A percentile compares a stretch with the other conserved stretches of the same genome.
phyloP scores from a whole-genome alignment of 1,140 invertebrate species.

The Carposina sasakii region DNA sequence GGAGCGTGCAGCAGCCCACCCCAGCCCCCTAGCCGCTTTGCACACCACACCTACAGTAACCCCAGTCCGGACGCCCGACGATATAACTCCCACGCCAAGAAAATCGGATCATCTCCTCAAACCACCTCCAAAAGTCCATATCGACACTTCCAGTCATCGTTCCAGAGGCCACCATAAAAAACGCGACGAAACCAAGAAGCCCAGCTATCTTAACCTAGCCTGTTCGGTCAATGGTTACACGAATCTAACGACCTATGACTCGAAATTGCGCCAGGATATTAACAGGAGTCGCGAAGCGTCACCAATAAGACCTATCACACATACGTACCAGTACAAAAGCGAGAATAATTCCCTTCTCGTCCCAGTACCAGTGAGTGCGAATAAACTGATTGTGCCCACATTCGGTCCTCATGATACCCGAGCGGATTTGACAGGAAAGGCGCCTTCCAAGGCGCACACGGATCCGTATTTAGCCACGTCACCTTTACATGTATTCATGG shows the following conservation, averaged over 20 bases:
- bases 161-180: slow-evolving; percentile 56
- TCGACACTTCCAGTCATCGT: slow-evolving; percentile 53
- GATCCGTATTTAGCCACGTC: slow-evolving; percentile 54
- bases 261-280: slow-evolving; percentile 80
- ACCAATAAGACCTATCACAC: slow-evolving; percentile 74
- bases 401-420: slow-evolving; percentile 64
- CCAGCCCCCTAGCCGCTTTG: slow-evolving; percentile 29
- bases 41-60: slow-evolving; percentile 9
- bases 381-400: slow-evolving; percentile 61
- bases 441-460: slow-evolving; percentile 67
- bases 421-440: slow-evolving; percentile 60
- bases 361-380: slow-evolving; percentile 66
- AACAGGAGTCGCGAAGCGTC: slow-evolving; percentile 79
- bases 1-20: slow-evolving; percentile 60
- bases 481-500: slow-evolving; percentile 59
- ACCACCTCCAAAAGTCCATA: slow-evolving; percentile 46
- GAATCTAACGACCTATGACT: slow-evolving; percentile 87
- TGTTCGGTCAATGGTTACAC: slow-evolving; percentile 93
- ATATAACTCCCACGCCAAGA: slow-evolving; percentile 46
- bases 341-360: slow-evolving; percentile 72
- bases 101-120: slow-evolving; percentile 28
- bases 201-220: slow-evolving; percentile 89
- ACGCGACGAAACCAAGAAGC: slow-evolving; percentile 69
- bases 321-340: slow-evolving; percentile 73
- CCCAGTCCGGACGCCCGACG: slow-evolving; percentile 46